Percentiles rank a stretch among this genome's conserved stretches.
phyloP scores from a whole-genome alignment of 1,140 invertebrate species.

The Eciton burchellii region DNA sequence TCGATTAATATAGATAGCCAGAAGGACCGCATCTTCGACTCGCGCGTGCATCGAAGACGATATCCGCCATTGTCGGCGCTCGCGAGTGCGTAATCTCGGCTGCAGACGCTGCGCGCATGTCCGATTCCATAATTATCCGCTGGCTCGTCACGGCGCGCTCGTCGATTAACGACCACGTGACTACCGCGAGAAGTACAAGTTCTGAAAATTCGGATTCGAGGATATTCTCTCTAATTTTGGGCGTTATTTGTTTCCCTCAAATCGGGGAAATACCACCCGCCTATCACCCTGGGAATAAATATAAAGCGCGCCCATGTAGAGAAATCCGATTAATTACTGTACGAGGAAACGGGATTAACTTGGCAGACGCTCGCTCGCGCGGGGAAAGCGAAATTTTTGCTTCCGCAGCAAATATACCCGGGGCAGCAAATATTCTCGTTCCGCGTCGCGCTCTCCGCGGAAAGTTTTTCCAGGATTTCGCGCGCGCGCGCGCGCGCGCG shows the following conservation, averaged over 20 bases:
- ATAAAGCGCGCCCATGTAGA: constrained; percentile 16
- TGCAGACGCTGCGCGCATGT: constrained; percentile 50
- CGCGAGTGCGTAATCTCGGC: constrained; percentile 62
- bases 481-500: not conserved
- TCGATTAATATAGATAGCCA: constrained; percentile 77
- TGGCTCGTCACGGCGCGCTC: constrained; percentile 1
- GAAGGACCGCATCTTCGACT: constrained; percentile 62
- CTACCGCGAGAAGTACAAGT: too few relatives aligned
- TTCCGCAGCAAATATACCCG: constrained; percentile 57
- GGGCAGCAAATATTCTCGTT: constrained; percentile 58
- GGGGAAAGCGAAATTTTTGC: constrained; percentile 56
- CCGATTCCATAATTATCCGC: constrained; percentile 62
- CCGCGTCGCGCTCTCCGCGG: constrained; percentile 22
- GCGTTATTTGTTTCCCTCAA: too few relatives aligned
- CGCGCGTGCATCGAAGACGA: constrained; percentile 24
- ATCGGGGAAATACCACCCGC: not conserved
- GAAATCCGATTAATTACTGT: constrained; percentile 59
- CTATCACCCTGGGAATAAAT: constrained; percentile 20
- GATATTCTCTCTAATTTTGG: constrained; percentile 16
- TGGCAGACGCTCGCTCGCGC: constrained; percentile 25
- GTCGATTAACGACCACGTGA: too few relatives aligned
- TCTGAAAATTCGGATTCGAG: too few relatives aligned
- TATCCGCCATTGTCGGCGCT: constrained; percentile 41
- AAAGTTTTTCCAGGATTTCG: constrained; percentile 50
- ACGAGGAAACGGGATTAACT: constrained; percentile 51